Conservation (phyloP, 23 tunicate species). For the Halocynthia roretzi region DNA sequence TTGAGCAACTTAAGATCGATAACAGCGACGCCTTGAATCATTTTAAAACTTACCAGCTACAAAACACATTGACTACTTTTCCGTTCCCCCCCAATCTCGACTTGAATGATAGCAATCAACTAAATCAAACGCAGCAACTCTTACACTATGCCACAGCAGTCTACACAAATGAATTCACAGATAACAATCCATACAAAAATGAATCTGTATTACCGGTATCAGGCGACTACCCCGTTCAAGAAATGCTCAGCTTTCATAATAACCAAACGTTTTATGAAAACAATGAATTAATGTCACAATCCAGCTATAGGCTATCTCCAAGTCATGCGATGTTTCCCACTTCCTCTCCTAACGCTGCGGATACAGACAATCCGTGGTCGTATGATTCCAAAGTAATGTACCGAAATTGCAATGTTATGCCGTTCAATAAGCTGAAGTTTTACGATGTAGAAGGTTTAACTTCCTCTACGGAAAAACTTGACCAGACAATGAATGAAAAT, state of each 20-base stretch:
- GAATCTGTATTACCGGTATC: not conserved
- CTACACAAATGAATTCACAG: not conserved
- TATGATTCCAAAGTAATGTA: slow-evolving; percentile 3
- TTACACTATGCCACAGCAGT: slow-evolving; percentile 6
- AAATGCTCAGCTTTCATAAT: too few species aligned
- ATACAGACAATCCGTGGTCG: slow-evolving; percentile 5
- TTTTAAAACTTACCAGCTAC: not conserved
- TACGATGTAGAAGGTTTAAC: slow-evolving; percentile 5
- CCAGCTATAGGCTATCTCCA: not conserved
- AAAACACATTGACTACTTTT: not conserved
- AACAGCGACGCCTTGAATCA: slow-evolving; percentile 12
- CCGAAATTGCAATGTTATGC: slow-evolving; percentile 1
- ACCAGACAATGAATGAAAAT: slow-evolving; percentile 9
- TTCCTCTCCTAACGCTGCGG: not conserved
- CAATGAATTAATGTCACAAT: not conserved
- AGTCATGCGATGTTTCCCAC: not conserved
- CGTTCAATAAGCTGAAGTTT: not conserved
- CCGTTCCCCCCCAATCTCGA: not conserved
- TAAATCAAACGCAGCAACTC: not conserved
- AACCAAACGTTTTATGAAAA: not conserved
- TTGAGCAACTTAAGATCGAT: slow-evolving; percentile 40
- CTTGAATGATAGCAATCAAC: not conserved
- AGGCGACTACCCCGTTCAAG: too few species aligned
- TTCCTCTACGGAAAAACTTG: slow-evolving; percentile 21
- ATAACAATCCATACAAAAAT: not conserved